Evolutionary conservation across 2,888 invertebrate genomes (phyloP).

Genomic region (Mesochorus sp.): DNA sequence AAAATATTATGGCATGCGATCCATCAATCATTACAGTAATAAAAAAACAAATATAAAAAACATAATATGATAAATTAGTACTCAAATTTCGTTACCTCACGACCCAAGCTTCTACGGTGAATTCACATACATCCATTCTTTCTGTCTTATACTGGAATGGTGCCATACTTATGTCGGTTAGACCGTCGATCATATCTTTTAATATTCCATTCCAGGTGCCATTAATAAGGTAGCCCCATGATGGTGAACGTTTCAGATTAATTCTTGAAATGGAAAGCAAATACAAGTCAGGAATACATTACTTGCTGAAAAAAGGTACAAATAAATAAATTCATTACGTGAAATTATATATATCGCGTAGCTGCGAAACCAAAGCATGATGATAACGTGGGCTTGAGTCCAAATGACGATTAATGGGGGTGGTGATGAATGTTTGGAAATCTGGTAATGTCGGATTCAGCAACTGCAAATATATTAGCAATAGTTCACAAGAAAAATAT

Average conservation of each 20-base stretch:
- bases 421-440: slow-evolving; percentile 58
- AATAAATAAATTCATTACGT: slow-evolving; percentile 53
- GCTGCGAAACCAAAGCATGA: slow-evolving; percentile 49
- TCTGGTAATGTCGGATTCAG: slow-evolving; percentile 55
- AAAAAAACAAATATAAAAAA: no score
- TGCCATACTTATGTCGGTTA: slow-evolving; percentile 86
- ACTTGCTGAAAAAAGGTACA: not conserved
- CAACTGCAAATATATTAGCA: slow-evolving; percentile 49
- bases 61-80: no score
- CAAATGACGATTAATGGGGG: slow-evolving; percentile 59
- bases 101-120: slow-evolving; percentile 85
- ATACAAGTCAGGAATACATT: not conserved
- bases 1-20: no score
- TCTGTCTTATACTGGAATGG: slow-evolving; percentile 86
- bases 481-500: no score
- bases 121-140: slow-evolving; percentile 84
- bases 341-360: slow-evolving; percentile 62
- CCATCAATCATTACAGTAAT: no score
- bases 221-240: slow-evolving; percentile 75
- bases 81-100: slow-evolving; percentile 84
- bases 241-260: slow-evolving; percentile 64
- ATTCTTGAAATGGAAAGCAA: slow-evolving; percentile 69
- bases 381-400: slow-evolving; percentile 64
- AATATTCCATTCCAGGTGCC: slow-evolving; percentile 74
- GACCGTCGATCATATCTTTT: slow-evolving; percentile 72